These are phyloP conservation scores for Callospermophilus lateralis DNA, from an alignment of 2,113 vertebrate genomes.

Conservation along the genomic window DNA sequence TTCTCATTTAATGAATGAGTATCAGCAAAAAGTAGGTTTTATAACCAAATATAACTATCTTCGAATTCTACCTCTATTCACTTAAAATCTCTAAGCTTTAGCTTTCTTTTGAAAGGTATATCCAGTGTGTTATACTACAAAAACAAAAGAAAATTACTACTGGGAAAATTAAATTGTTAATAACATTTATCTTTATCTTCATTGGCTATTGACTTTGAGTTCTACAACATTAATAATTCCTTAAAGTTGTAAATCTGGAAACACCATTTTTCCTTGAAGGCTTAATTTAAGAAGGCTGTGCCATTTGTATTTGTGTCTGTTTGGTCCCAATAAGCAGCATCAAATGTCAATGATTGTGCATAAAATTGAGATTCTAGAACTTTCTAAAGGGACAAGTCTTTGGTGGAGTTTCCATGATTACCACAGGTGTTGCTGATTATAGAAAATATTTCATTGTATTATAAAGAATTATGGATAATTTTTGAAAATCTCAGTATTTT, in stretches of 20 bases:
- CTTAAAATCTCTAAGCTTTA: conserved; percentile 21
- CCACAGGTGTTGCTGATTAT: not conserved
- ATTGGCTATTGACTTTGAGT: not conserved
- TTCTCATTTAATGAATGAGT: conserved; percentile 61
- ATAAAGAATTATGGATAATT: not conserved
- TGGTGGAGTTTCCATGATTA: not conserved
- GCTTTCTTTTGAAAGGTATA: conserved; percentile 15
- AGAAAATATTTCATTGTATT: conserved; percentile 40
- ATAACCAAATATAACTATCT: conserved; percentile 4
- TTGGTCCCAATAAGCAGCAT: not conserved
- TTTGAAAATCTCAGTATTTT: conserved; percentile 38
- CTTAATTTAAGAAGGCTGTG: conserved; percentile 32
- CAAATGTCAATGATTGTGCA: not conserved
- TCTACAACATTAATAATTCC: conserved; percentile 23
- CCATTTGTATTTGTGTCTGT: conserved; percentile 26
- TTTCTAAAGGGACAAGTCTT: not conserved
- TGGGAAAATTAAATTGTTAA: not conserved
- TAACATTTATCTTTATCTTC: conserved; percentile 20
- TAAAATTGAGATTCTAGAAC: conserved; percentile 21
- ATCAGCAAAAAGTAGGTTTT: not conserved
- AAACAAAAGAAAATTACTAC: not conserved
- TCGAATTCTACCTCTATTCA: not conserved
- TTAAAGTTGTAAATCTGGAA: conserved; percentile 1
- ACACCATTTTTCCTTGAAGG: conserved; percentile 28
- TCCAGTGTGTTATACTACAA: not conserved